A percentile compares a stretch with the other conserved stretches of the same genome.
Evolutionary conservation across 2,888 invertebrate genomes (phyloP).

Genomic region (Diarsia dahlii): DNA sequence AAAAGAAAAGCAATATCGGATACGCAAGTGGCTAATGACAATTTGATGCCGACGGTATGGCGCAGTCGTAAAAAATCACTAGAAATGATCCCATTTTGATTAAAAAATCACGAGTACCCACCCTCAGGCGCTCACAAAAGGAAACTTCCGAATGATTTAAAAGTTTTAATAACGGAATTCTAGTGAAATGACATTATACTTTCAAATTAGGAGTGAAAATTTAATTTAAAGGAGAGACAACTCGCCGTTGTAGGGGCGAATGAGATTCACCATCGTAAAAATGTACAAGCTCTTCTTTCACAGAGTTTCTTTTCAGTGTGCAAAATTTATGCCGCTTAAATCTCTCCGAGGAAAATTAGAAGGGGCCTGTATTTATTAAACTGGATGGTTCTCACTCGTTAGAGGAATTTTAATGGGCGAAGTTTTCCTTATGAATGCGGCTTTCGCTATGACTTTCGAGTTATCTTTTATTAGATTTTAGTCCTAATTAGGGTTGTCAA

Average conservation of each 20-base stretch:
- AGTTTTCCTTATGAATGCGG: constrained; percentile 90
- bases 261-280: constrained; percentile 89
- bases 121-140: constrained; percentile 82
- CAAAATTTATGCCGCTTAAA: constrained; percentile 89
- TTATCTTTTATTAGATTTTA: constrained; percentile 89
- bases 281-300: constrained; percentile 89
- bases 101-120: constrained; percentile 89
- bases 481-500: constrained; percentile 87
- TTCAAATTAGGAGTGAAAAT: constrained; percentile 92
- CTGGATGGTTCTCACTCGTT: constrained; percentile 88
- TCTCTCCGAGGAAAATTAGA: constrained; percentile 89
- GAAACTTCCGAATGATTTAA: constrained; percentile 90
- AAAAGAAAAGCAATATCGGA: constrained; percentile 89
- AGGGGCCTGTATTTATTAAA: constrained; percentile 89
- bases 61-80: constrained; percentile 90
- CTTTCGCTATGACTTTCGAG: constrained; percentile 83
- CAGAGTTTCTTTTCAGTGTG: constrained; percentile 89
- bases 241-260: constrained; percentile 87
- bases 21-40: constrained; percentile 90
- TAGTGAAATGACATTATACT: constrained; percentile 91
- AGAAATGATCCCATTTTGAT: constrained; percentile 90
- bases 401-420: constrained; percentile 89
- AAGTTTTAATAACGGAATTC: constrained; percentile 91
- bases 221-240: constrained; percentile 91
- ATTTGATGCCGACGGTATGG: constrained; percentile 88